phyloP scores from a whole-genome alignment of 2,113 vertebrate genomes.

The Caracal caracal region DNA sequence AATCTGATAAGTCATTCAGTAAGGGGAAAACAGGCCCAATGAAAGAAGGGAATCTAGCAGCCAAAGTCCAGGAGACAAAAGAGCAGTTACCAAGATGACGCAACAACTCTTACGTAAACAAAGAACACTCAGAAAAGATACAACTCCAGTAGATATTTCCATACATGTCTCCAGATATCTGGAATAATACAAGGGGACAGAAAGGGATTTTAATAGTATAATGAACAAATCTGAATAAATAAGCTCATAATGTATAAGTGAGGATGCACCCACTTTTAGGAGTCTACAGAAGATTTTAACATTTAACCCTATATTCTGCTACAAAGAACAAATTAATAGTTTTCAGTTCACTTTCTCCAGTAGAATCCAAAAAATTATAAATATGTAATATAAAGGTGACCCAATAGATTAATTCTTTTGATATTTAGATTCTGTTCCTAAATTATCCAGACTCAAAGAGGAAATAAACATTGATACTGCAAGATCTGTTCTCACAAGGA shows the following conservation, averaged over 20 bases:
- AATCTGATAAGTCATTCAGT: background rate
- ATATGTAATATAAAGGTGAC: background rate
- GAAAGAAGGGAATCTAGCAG: background rate
- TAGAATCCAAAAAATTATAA: background rate
- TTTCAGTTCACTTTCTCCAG: background rate
- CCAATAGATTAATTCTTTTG: background rate
- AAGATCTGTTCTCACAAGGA: background rate
- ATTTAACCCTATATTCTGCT: background rate
- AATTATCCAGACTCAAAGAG: background rate
- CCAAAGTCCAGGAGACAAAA: background rate
- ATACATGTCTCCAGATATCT: background rate
- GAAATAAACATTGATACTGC: background rate
- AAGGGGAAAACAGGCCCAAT: no score
- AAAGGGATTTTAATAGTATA: background rate
- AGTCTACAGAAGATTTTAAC: background rate
- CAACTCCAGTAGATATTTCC: background rate
- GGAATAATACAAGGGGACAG: background rate
- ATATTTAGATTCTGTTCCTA: background rate
- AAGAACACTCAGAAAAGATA: background rate
- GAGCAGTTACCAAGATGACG: no score
- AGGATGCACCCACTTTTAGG: background rate
- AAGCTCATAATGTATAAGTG: background rate
- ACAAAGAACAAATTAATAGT: background rate
- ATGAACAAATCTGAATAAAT: background rate
- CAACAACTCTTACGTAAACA: background rate